Conservation (phyloP, 2,888 invertebrate species). For the Pocota personata region DNA sequence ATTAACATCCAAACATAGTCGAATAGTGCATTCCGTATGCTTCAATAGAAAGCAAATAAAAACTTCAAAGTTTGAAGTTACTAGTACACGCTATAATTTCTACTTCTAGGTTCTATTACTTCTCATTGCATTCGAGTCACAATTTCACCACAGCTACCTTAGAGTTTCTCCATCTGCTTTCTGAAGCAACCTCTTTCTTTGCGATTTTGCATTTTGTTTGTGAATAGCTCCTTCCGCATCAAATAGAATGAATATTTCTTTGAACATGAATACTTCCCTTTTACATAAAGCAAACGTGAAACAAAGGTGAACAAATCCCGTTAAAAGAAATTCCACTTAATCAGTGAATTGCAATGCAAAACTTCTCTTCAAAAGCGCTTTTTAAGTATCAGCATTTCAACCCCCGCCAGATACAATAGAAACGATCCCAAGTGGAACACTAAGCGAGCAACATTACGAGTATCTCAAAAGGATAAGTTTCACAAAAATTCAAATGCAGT, state of each 20-base stretch:
- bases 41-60: too few species aligned
- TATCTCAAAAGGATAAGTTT: slow-evolving; percentile 63
- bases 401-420: background rate
- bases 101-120: too few species aligned
- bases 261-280: background rate
- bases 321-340: slow-evolving; percentile 31
- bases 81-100: too few species aligned
- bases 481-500: slow-evolving; percentile 43
- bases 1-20: too few species aligned
- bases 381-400: slow-evolving; percentile 23
- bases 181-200: background rate
- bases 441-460: slow-evolving; percentile 37
- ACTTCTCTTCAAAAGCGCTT: slow-evolving; percentile 21
- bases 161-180: too few species aligned
- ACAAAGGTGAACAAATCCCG: slow-evolving; percentile 2
- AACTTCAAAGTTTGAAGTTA: too few species aligned
- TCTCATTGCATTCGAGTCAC: too few species aligned
- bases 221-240: background rate
- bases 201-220: background rate
- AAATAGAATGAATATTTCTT: background rate
- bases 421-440: slow-evolving; percentile 48
- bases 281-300: background rate
- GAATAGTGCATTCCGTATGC: too few species aligned
- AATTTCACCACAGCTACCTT: too few species aligned
- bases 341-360: background rate